A percentile compares a stretch with the other conserved stretches of the same genome.
phyloP scores from a whole-genome alignment of 2,797 vertebrate species.

The Lagorchestes hirsutus region DNA sequence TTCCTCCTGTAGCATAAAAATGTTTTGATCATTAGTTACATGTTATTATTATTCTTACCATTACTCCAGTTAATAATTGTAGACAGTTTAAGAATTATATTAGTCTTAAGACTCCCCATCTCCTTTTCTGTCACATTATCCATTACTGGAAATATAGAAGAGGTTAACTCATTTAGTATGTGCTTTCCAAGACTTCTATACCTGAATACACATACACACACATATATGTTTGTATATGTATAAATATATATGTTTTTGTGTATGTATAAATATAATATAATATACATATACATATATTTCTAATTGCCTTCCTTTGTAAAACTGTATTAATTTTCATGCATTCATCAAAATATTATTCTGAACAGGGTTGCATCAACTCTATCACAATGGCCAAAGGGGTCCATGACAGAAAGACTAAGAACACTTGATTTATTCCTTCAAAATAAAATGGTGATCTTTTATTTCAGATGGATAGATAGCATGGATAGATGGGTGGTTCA shows the following conservation, averaged over 20 bases:
- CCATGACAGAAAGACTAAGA: neutral
- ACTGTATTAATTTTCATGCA: neutral
- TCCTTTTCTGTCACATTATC: neutral
- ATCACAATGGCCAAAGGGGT: neutral
- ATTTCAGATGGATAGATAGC: neutral
- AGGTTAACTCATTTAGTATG: neutral
- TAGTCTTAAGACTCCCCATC: neutral
- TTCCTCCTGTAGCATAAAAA: neutral
- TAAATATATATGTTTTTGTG: too few species aligned
- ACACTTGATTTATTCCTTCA: neutral
- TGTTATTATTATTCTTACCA: neutral
- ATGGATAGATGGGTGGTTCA: too few species aligned
- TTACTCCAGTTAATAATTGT: neutral
- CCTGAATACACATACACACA: neutral
- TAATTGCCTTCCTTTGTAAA: neutral
- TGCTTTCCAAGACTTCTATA: neutral
- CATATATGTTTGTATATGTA: too few species aligned
- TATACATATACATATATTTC: neutral
- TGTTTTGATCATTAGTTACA: neutral
- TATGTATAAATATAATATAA: too few species aligned
- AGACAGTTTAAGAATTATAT: neutral
- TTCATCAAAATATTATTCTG: neutral
- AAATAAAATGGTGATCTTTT: neutral
- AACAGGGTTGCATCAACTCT: neutral
- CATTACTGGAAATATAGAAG: neutral